Evolutionary conservation across 2,113 vertebrate genomes (phyloP), one percentile per base, ranked within the genome.

Genomic region (Zeus faber): DNA sequence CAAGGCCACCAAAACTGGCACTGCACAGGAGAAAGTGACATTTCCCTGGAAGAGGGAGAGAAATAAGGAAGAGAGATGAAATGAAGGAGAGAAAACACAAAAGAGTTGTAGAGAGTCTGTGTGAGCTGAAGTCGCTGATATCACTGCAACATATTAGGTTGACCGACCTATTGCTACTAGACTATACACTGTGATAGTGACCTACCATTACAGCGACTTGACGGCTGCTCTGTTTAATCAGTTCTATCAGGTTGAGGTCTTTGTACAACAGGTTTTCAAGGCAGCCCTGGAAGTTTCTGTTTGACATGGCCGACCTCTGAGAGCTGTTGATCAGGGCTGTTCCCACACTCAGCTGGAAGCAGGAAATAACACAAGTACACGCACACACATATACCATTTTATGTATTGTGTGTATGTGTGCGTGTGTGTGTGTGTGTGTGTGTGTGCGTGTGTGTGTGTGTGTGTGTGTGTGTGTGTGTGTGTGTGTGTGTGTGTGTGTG

Each of bases 191-290:
- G 21, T 25, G 17, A 17, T 6, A 2, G 6, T n/a, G 22, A 85
- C 94, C 90, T 89, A 98, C 96, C 92, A 74, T 70, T 17, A 70
- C n/a, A 45, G 81, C 76, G 74, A 93, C 88, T 79, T 93, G 92
- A 60, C 88, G 85, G 53, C 78, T 72, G 29, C 82, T 87, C 40
- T 83, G 82, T 66, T 84, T 89, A 39, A 90, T 90, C 81, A 93
- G 82, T 57, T 91, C 86, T 57, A 98, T 91, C 65, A 98, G 78
- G 25, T 92, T 93, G 62, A 94, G 58, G 58, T 89, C 88, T 46
- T 95, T 95, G 77, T 91, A 96, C 53, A 90, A 77, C 70, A 98
- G 86, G 77, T 98, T 99, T 81, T 99, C 96, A 84, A 99, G 81
- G 81, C 96, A 99, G 35, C 96, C 96, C 13, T 92, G 85, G 65